phyloP scores from a whole-genome alignment of 2,797 vertebrate species.

The Alosa sapidissima region DNA sequence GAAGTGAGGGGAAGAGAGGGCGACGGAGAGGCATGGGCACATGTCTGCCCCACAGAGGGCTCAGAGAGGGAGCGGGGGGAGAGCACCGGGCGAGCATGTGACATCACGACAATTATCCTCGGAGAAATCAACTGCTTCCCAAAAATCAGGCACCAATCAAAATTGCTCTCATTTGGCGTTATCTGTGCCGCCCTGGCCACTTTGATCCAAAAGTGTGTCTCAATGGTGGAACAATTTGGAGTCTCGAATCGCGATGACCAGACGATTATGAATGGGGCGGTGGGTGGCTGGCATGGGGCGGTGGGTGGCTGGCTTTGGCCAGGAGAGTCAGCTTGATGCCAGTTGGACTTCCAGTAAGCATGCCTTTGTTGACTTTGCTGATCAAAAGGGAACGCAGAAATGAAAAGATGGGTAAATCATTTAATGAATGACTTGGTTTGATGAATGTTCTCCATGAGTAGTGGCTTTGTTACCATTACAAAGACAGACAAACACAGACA shows the following conservation, averaged over 20 bases:
- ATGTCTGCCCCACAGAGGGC: conserved; percentile 1
- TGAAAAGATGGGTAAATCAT: neutral
- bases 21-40: neutral
- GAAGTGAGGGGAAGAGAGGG: neutral
- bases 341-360: conserved; percentile 5
- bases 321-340: neutral
- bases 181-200: conserved; percentile 47
- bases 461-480: conserved; percentile 16
- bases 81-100: conserved; percentile 34
- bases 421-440: conserved; percentile 9
- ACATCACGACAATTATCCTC: conserved; percentile 51
- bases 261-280: conserved; percentile 54
- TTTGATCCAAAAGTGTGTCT: conserved; percentile 55
- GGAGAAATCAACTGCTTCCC: conserved; percentile 46
- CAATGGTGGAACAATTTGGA: conserved; percentile 50
- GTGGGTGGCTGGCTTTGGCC: conserved; percentile 16
- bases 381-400: neutral
- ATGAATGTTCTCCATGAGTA: neutral
- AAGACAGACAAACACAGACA: neutral
- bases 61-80: conserved; percentile 32
- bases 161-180: conserved; percentile 57
- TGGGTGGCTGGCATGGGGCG: conserved; percentile 36
- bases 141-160: conserved; percentile 54
- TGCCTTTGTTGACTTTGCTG: conserved; percentile 19
- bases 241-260: conserved; percentile 54